Evolutionary conservation across 2,797 vertebrate species (phyloP).

Genomic region (Paedocypris micromegethes): DNA sequence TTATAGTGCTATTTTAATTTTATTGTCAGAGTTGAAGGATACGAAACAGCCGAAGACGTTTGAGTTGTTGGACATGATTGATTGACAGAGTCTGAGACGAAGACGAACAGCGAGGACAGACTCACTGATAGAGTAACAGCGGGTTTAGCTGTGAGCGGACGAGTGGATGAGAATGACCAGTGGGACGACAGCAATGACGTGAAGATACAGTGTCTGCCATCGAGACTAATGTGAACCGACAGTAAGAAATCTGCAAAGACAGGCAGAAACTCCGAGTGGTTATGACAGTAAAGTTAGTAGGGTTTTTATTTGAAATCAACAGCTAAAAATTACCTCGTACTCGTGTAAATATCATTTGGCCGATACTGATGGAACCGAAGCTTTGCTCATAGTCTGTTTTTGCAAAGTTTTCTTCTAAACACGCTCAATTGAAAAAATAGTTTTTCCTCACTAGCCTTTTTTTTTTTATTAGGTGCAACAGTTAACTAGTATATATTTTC

Average conservation of each 20-base stretch:
- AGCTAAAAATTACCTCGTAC: too few relatives aligned
- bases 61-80: constrained; percentile 9
- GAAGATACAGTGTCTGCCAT: constrained; percentile 13
- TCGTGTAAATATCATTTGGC: too few relatives aligned
- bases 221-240: constrained; percentile 27
- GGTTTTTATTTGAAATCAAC: neutral
- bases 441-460: too few relatives aligned
- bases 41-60: neutral
- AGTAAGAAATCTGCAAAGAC: constrained; percentile 22
- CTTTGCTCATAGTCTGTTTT: too few relatives aligned
- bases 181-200: constrained; percentile 23
- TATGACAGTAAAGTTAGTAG: constrained; percentile 9
- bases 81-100: constrained; percentile 19
- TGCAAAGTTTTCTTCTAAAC: too few relatives aligned
- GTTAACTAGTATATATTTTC: too few relatives aligned
- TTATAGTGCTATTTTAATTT: too few relatives aligned
- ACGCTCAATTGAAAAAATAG: too few relatives aligned
- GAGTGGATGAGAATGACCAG: constrained; percentile 14
- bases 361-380: too few relatives aligned
- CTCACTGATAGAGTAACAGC: constrained; percentile 12
- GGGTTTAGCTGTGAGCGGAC: constrained; percentile 1
- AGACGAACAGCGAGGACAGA: constrained; percentile 20
- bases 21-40: constrained; percentile 8
- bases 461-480: too few relatives aligned
- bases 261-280: neutral